phyloP scores from a whole-genome alignment of 2,888 invertebrate species.

The Drosophila aldrichi region DNA sequence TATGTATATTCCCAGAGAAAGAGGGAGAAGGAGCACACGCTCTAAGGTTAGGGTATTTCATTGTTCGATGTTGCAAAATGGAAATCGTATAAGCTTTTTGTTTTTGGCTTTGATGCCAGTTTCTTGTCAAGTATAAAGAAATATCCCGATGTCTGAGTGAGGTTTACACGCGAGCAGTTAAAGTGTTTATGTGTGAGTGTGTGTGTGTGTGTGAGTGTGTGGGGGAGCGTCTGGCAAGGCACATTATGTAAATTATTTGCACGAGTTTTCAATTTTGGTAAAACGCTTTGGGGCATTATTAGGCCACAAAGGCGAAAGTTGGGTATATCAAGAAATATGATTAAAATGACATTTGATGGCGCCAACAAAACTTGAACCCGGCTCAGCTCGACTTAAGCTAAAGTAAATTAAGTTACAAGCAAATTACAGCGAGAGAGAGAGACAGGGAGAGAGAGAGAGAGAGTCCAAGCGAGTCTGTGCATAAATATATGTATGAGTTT shows the following conservation, averaged over 20 bases:
- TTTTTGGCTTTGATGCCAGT: slow-evolving; percentile 11
- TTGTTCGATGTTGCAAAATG: neutral
- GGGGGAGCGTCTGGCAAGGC: slow-evolving; percentile 26
- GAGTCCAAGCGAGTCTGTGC: neutral
- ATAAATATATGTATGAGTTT: slow-evolving; percentile 21
- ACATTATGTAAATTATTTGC: slow-evolving; percentile 79
- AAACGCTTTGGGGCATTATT: slow-evolving; percentile 75
- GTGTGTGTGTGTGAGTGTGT: slow-evolving; percentile 2
- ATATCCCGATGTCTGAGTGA: slow-evolving; percentile 46
- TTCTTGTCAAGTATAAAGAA: slow-evolving; percentile 57
- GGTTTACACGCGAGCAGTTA: slow-evolving; percentile 32
- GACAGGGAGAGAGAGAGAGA: neutral
- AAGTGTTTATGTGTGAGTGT: slow-evolving; percentile 17
- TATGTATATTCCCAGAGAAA: too few relatives aligned
- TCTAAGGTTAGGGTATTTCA: neutral
- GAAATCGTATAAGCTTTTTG: neutral
- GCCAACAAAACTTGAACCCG: slow-evolving; percentile 37
- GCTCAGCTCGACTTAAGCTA: slow-evolving; percentile 48
- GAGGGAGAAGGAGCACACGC: too few relatives aligned
- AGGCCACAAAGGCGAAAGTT: slow-evolving; percentile 61
- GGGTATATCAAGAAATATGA: slow-evolving; percentile 65
- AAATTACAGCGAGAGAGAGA: neutral
- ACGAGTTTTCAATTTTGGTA: slow-evolving; percentile 77
- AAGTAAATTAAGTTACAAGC: slow-evolving; percentile 63
- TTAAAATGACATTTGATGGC: slow-evolving; percentile 72